phyloP scores from a whole-genome alignment of 2,888 invertebrate species.

The Eustalomyia histrio region DNA sequence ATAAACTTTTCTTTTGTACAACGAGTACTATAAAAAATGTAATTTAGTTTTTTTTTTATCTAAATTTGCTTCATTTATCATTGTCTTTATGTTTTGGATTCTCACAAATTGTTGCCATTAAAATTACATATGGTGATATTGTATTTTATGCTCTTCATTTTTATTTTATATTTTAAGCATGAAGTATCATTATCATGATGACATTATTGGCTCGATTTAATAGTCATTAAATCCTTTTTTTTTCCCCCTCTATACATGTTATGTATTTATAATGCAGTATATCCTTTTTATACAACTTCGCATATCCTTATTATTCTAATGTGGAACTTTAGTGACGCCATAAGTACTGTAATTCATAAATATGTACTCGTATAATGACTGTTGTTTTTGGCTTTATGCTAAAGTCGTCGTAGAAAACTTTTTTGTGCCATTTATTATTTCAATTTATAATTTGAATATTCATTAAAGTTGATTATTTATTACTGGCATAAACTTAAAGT shows the following conservation, averaged over 20 bases:
- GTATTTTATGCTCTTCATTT: slow-evolving; percentile 7
- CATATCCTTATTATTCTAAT: slow-evolving; percentile 39
- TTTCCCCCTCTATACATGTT: background rate
- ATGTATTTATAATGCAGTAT: slow-evolving; percentile 13
- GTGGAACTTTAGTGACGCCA: slow-evolving; percentile 55
- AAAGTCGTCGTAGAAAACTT: slow-evolving; percentile 4
- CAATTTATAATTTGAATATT: slow-evolving; percentile 38
- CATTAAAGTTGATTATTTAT: slow-evolving; percentile 30
- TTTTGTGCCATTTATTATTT: slow-evolving; percentile 27
- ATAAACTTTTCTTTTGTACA: slow-evolving; percentile 25
- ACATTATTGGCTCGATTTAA: slow-evolving; percentile 61
- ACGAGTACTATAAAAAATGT: slow-evolving; percentile 10
- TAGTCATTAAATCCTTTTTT: slow-evolving; percentile 46
- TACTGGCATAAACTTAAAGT: slow-evolving; percentile 8
- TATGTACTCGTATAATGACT: slow-evolving; percentile 34
- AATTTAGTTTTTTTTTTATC: slow-evolving; percentile 43
- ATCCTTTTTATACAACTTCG: slow-evolving; percentile 27
- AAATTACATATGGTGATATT: slow-evolving; percentile 42
- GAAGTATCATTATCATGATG: slow-evolving; percentile 42
- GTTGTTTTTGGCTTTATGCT: slow-evolving; percentile 16
- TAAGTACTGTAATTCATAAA: slow-evolving; percentile 44
- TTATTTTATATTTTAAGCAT: background rate
- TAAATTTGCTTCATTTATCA: slow-evolving; percentile 59
- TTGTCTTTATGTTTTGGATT: slow-evolving; percentile 39
- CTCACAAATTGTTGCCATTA: slow-evolving; percentile 22